Conservation (phyloP, 2,888 invertebrate species). For the Steinernema carpocapsae region DNA sequence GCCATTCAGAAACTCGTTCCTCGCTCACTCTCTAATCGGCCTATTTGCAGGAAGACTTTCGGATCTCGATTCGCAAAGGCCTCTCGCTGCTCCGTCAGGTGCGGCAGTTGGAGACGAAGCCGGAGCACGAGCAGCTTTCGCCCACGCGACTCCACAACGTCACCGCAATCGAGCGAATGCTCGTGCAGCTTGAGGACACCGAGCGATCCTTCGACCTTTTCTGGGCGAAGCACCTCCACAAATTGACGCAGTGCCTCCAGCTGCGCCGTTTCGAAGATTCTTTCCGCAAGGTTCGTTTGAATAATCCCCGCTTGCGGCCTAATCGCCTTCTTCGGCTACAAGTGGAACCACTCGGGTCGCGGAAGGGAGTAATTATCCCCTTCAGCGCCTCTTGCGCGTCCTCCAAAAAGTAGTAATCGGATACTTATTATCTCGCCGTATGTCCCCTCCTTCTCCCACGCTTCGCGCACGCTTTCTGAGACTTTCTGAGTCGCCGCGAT, state of each 20-base stretch:
- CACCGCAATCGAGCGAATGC: constrained; percentile 86
- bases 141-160: constrained; percentile 77
- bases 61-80: constrained; percentile 85
- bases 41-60: constrained; percentile 78
- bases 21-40: constrained; percentile 13
- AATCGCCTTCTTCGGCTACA: constrained; percentile 23
- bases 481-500: background rate
- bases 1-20: background rate
- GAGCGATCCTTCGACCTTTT: constrained; percentile 90
- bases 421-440: constrained; percentile 27
- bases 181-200: constrained; percentile 73
- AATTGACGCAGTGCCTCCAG: constrained; percentile 86
- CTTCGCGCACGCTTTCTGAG: background rate
- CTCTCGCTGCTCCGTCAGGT: constrained; percentile 80
- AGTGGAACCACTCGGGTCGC: constrained; percentile 31
- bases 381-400: constrained; percentile 20
- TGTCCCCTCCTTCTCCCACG: background rate
- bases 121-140: constrained; percentile 59
- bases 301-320: background rate
- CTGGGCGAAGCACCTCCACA: constrained; percentile 88
- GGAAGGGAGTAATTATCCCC: constrained; percentile 34
- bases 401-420: constrained; percentile 34
- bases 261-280: constrained; percentile 91
- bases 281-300: constrained; percentile 77
- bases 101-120: constrained; percentile 68